Evolutionary conservation across 2,113 vertebrate species (phyloP), one percentile per base, ranked within the genome.

Genomic region (Tragelaphus buxtoni): DNA sequence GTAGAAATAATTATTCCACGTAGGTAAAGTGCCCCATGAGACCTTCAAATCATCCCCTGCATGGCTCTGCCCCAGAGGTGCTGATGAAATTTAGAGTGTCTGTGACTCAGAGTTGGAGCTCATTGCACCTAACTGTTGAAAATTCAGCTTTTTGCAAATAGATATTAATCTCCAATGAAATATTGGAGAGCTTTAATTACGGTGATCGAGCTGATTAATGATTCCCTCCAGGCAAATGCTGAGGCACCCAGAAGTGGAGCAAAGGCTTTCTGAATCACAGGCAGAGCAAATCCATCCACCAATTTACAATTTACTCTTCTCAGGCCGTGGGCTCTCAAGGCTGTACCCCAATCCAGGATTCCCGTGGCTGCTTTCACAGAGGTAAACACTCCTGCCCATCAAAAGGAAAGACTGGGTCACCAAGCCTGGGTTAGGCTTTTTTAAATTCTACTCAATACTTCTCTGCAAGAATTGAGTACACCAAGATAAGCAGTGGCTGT

Each of bases 111-210:
- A 63, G 58, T 86, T 85, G 65, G 85, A 76, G 58, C 42, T 91
- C 56, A 47, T 35, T 60, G 20, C 35, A 20, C 80, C 91, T 97
- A 98, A 97, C 0, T 60, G 96, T 95, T 91, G 91, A 98, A 98
- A 97, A 72, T 94, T 96, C 61, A 96, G 42, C 91, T 98, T 89
- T 96, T 80, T 88, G 92, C 94, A 98, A 98, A 98, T 94, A 98
- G 88, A 76, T 97, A 97, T 98, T 97, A 98, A 98, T 98, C 97
- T 97, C 97, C 91, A 97, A 55, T 97, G 98, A 98, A 98, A 97
- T 97, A 98, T 96, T 91, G 93, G 88, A 12, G 81, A 96, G 77
- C 49, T 94, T 98, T 98, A 98, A 98, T 98, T 98, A 98, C 97
- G 97, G 92, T 90, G 93, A 80, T 97, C 88, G 0, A 84, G 72